phyloP scores from a whole-genome alignment of 2,113 vertebrate species.

The Callaeas wilsoni region DNA sequence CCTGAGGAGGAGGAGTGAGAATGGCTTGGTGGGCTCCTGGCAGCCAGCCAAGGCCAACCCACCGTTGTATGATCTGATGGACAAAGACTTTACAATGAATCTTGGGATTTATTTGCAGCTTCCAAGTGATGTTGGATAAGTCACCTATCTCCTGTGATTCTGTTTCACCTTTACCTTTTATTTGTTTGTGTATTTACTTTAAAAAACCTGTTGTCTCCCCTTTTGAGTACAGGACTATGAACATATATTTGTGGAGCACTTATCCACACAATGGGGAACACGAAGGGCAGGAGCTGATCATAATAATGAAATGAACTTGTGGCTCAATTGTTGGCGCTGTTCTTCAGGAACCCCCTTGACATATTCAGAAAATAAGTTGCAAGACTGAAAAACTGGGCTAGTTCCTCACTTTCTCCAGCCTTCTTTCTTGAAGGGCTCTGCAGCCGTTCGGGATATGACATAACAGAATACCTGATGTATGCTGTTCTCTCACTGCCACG shows the following conservation, averaged over 20 bases:
- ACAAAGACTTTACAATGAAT: background rate
- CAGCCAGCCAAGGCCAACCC: background rate
- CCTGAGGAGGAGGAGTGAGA: background rate
- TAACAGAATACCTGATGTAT: background rate
- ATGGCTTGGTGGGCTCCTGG: background rate
- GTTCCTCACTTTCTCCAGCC: background rate
- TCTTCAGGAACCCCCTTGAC: background rate
- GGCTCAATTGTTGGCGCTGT: background rate
- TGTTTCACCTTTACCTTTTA: background rate
- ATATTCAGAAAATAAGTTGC: background rate
- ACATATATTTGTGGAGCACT: background rate
- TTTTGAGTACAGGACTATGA: background rate
- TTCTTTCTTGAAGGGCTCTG: background rate
- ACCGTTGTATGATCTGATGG: background rate
- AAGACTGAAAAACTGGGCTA: background rate
- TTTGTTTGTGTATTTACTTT: background rate
- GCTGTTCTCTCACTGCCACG: background rate
- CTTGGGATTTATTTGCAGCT: background rate
- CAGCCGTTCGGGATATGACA: background rate
- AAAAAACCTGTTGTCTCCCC: background rate
- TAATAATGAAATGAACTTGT: background rate
- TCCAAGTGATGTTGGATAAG: background rate
- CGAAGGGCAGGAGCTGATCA: rapidly evolving
- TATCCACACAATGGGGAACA: background rate
- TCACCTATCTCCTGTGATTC: background rate